Conservation (phyloP, 2,888 invertebrate genomes). For the Cynaeus angustus region DNA sequence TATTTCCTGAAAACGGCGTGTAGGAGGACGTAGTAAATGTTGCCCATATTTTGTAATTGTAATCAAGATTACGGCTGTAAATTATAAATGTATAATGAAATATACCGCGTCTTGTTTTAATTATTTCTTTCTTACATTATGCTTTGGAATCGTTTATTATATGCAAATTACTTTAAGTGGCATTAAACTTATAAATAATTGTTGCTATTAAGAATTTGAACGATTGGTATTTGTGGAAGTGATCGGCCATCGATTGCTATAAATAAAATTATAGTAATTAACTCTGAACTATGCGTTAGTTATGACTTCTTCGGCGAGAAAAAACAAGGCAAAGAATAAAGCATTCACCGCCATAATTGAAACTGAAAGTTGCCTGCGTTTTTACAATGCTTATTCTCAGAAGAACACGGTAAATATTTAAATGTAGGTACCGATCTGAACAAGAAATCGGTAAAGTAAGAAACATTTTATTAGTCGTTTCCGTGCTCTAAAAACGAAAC, state of each 20-base stretch:
- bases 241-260: slow-evolving; percentile 24
- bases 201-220: slow-evolving; percentile 43
- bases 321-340: no score
- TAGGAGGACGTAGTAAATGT: slow-evolving; percentile 70
- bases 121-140: slow-evolving; percentile 57
- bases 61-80: slow-evolving; percentile 69
- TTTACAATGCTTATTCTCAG: background rate
- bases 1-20: slow-evolving; percentile 69
- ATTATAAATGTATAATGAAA: slow-evolving; percentile 67
- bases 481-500: no score
- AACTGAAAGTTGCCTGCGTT: no score
- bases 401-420: no score
- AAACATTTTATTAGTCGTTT: no score
- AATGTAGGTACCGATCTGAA: no score
- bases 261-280: background rate
- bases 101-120: slow-evolving; percentile 56
- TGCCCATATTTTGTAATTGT: slow-evolving; percentile 71
- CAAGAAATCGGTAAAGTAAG: no score
- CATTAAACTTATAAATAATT: slow-evolving; percentile 57
- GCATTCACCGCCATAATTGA: no score
- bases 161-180: slow-evolving; percentile 60
- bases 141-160: slow-evolving; percentile 60
- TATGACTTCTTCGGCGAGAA: no score
- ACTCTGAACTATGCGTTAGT: no score
- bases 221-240: slow-evolving; percentile 37